Base-by-base conservation (phyloP, 2,797 vertebrate genomes). In the Enteromius viviparus region DNA sequence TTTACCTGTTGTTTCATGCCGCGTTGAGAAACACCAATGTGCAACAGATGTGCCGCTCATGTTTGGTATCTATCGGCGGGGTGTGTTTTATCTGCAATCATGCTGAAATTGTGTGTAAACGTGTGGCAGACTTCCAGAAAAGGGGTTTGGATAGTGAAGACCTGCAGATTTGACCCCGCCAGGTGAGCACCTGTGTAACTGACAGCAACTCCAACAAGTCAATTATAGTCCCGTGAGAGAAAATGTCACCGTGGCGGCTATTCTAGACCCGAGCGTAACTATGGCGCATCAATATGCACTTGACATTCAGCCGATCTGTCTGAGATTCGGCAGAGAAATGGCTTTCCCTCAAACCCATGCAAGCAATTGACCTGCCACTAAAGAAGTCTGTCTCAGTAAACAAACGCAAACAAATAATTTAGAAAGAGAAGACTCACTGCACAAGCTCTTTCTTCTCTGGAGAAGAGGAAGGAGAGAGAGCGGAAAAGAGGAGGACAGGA, bases 371-470 rank as follows among this genome's bases (percentile, higher is more conserved):
- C 74, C 62, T 51, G 53, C 51, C 12, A 3, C 9, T 79, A 78
- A 77, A 66, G 64, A 80, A 78, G 74, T 70, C 51, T 79, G 71
- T 80, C 72, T 81, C 60, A 11, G 85, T 87, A 89, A 90, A 88
- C 80, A 71, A 85, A 86, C 83, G 84, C 80, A 90, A 90, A 91
- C 88, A 91, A 90, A 90, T 81, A 90, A 91, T 92, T 88, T 81
- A 90, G 82, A 72, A 32, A 51, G 40, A 83, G 84, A 12, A 29
- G 72, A 81, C 58, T 82, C 82, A 84, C 86, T 83, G 77, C 75
- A 66, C 62, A 47, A 53, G 47, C 45, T 77, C 42, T 86, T 47
- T 49, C 75, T 70, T 68, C 70, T 84, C 75, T 66, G 23, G 26
- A 69, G 53, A 23, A 62, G 85, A 6, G 19, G 74, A 81, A 85